phyloP scores from a whole-genome alignment of 2,797 vertebrate species.

The Sebastes minor region DNA sequence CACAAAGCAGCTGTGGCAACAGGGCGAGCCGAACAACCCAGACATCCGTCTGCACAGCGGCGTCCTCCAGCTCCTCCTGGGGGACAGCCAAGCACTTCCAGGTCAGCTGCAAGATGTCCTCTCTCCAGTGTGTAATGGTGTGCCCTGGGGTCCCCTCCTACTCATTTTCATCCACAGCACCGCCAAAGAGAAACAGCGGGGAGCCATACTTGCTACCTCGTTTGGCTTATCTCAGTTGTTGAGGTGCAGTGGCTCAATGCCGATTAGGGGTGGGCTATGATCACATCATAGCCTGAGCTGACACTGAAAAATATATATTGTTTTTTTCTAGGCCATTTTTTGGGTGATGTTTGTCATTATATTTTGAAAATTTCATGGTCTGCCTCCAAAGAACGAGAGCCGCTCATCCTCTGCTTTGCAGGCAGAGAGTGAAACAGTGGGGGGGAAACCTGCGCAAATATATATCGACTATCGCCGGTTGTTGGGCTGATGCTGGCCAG shows the following conservation, averaged over 20 bases:
- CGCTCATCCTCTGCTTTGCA: too few relatives aligned
- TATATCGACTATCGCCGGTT: too few relatives aligned
- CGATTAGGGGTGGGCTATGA: not conserved
- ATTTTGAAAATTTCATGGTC: too few relatives aligned
- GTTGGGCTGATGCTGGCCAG: too few relatives aligned
- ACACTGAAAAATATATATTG: slow-evolving; percentile 11
- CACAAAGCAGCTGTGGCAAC: slow-evolving; percentile 1
- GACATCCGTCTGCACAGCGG: slow-evolving; percentile 12
- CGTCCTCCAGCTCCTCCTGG: slow-evolving; percentile 40
- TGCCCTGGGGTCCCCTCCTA: slow-evolving; percentile 16
- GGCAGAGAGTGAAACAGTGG: too few relatives aligned
- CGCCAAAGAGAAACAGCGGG: slow-evolving; percentile 6
- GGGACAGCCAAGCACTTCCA: slow-evolving; percentile 50
- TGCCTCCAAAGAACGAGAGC: too few relatives aligned
- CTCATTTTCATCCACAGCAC: slow-evolving; percentile 11
- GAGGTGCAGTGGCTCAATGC: slow-evolving; percentile 7
- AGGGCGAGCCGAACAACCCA: slow-evolving; percentile 14
- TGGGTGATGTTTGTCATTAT: too few relatives aligned
- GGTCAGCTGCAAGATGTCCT: slow-evolving; percentile 45
- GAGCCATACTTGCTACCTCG: slow-evolving; percentile 23
- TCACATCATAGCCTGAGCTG: slow-evolving; percentile 1
- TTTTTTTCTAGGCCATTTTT: too few relatives aligned
- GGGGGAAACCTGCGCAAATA: too few relatives aligned
- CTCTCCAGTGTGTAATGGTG: slow-evolving; percentile 12
- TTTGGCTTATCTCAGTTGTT: slow-evolving; percentile 24